A percentile compares a stretch with the other conserved stretches of the same genome.
Conservation (phyloP, 2,888 invertebrate species). For the Hirudinaria manillensis region DNA sequence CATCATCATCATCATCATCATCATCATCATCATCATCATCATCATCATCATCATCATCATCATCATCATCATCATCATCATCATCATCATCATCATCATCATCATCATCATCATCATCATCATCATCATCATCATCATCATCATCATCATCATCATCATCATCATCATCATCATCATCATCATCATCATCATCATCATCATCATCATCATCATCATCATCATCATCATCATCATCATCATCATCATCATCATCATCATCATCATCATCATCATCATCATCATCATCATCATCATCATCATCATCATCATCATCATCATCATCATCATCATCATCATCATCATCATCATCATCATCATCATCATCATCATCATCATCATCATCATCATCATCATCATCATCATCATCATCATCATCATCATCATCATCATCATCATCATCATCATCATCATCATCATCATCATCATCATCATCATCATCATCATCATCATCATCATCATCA, state of each 20-base stretch:
- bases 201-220: constrained; percentile 19
- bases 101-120: constrained; percentile 28
- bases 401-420: constrained; percentile 19
- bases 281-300: constrained; percentile 15
- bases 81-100: constrained; percentile 22
- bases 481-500: constrained; percentile 28
- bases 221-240: constrained; percentile 28
- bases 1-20: constrained; percentile 22
- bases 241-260: constrained; percentile 28
- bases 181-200: constrained; percentile 24
- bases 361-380: constrained; percentile 28
- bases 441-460: constrained; percentile 21
- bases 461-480: constrained; percentile 29
- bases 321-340: constrained; percentile 20
- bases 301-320: constrained; percentile 24
- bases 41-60: constrained; percentile 24
- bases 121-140: constrained; percentile 28
- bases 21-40: constrained; percentile 20
- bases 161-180: constrained; percentile 21
- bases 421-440: constrained; percentile 20
- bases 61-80: constrained; percentile 23
- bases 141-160: constrained; percentile 22
- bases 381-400: constrained; percentile 28
- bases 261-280: constrained; percentile 23
- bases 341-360: constrained; percentile 24